phyloP scores from a whole-genome alignment of 2,113 vertebrate species.

The Siphamia tubifer region DNA sequence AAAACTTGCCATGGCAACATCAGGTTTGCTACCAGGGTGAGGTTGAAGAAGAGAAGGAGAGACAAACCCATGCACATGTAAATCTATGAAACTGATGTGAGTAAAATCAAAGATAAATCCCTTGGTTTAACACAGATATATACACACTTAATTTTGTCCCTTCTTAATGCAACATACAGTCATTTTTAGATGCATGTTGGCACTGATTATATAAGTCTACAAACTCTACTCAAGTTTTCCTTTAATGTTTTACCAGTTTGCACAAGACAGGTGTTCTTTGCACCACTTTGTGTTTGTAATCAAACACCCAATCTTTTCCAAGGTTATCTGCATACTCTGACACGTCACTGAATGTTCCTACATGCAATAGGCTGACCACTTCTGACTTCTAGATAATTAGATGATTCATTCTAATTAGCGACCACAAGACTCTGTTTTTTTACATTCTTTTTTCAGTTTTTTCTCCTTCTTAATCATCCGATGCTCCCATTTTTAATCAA shows the following conservation, averaged over 20 bases:
- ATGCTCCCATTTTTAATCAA: neutral
- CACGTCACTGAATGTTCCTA: neutral
- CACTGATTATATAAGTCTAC: no score
- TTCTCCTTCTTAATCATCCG: neutral
- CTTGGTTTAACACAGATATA: no score
- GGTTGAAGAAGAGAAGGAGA: no score
- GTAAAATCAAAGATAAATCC: no score
- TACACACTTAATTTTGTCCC: no score
- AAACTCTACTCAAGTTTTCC: neutral
- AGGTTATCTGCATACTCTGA: neutral
- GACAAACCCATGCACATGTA: no score
- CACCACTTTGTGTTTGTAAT: neutral
- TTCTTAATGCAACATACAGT: no score
- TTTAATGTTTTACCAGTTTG: neutral
- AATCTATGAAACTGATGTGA: no score
- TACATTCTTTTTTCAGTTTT: no score
- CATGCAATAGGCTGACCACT: neutral
- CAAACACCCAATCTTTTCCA: neutral
- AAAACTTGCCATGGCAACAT: conserved; percentile 34
- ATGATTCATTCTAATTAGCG: conserved; percentile 19
- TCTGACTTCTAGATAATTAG: conserved; percentile 11
- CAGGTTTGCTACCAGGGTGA: neutral
- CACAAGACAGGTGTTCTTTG: neutral
- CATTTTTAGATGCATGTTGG: no score
- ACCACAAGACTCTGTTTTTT: neutral